Evolutionary conservation across 2,113 vertebrate genomes (phyloP), one percentile per base, ranked within the genome.

Genomic region (Apteryx owenii): DNA sequence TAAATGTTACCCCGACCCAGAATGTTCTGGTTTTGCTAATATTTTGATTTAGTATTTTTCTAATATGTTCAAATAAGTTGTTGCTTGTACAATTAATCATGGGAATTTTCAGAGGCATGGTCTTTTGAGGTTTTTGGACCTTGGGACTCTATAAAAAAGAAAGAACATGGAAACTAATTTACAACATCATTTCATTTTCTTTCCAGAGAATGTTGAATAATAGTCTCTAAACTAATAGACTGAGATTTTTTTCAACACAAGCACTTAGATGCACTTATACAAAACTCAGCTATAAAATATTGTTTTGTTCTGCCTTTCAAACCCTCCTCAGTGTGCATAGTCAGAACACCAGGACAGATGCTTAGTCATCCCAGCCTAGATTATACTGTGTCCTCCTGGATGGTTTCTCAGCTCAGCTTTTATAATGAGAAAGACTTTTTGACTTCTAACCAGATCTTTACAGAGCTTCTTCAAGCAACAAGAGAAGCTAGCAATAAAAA

Each of bases 341-440:
- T 48, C 93, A 91, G n/a, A 91, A 51, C 51, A 93, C 65, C 60
- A 81, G 72, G 92, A 65, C 51, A 95, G 72, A 73, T 93, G 77
- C 69, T 93, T 90, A 68, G 61, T 69, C 65, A 93, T 23, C 70
- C 53, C 61, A 92, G 28, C n/a, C 70, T 89, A 86, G 80, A 84
- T 54, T 71, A 33, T 12, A 4, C 21, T 33, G 3, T 81, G 22
- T 42, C 28, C 33, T 90, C 88, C 54, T 82, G 87, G 85, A 71
- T 79, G 51, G 73, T 81, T 84, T 92, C 69, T 92, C 77, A 90
- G 40, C 66, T 93, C 61, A 40, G 42, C 71, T 95, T 85, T 93
- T 61, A 40, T 29, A 79, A 89, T 42, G 51, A 29, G 42, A 89
- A 92, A 89, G 53, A 64, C 29, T 15, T 81, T 90, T 46, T 50